A percentile compares a stretch with the other conserved stretches of the same genome.
phyloP scores from a whole-genome alignment of 2,113 vertebrate species.

The Murina feae region DNA sequence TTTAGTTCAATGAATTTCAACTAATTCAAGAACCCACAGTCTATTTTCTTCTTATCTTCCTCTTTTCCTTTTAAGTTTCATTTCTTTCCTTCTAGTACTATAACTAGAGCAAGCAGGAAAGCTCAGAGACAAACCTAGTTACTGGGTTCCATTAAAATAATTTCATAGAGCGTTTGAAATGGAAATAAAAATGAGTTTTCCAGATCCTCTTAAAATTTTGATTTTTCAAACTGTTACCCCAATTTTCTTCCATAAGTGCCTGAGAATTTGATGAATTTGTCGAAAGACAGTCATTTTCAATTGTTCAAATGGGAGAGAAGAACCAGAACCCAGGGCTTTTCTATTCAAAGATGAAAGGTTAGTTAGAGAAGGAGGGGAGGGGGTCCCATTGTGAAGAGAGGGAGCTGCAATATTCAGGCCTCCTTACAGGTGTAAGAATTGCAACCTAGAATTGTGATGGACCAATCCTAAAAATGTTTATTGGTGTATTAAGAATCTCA shows the following conservation, averaged over 20 bases:
- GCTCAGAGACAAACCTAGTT: not conserved
- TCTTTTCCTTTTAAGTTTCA: not conserved
- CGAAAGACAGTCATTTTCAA: not conserved
- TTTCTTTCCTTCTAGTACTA: not conserved
- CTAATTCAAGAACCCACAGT: not conserved
- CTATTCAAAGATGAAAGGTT: not conserved
- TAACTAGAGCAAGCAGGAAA: not conserved
- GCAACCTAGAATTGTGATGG: not conserved
- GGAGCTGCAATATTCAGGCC: not conserved
- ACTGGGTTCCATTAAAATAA: not conserved
- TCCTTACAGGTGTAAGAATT: not conserved
- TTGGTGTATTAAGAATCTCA: not conserved
- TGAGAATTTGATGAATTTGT: not conserved
- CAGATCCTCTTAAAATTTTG: not conserved
- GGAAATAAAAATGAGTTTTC: slow-evolving; percentile 44
- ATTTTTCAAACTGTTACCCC: not conserved
- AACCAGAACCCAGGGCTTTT: not conserved
- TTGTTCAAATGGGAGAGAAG: not conserved
- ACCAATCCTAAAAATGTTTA: not conserved
- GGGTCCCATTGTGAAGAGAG: not conserved
- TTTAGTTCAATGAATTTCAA: not conserved
- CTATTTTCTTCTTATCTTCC: not conserved
- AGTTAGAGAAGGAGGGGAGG: too few species aligned
- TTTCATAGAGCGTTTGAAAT: not conserved
- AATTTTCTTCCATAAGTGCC: slow-evolving; percentile 4